These are phyloP conservation scores for Hydrozoanthus tunicans DNA, from an alignment of 64 coral and sea anemone species.

Conservation along the genomic window DNA sequence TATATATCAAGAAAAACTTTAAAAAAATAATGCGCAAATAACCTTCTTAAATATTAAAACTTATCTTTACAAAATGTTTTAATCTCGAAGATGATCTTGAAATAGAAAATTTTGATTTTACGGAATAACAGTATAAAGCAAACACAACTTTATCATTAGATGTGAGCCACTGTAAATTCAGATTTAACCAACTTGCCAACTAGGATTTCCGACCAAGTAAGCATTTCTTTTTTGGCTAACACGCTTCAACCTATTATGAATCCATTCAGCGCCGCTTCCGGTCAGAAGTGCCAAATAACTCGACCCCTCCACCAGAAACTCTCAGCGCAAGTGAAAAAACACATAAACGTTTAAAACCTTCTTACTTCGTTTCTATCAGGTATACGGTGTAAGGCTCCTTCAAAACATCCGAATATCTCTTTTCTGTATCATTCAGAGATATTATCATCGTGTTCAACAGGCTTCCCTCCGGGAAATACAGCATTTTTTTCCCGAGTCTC, in stretches of 20 bases:
- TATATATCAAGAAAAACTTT: too few relatives aligned
- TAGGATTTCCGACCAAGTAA: not conserved
- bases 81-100: too few relatives aligned
- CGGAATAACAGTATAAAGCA: too few relatives aligned
- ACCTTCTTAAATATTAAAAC: too few relatives aligned
- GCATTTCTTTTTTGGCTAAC: not conserved
- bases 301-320: not conserved
- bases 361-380: constrained; percentile 95
- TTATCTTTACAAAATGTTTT: too few relatives aligned
- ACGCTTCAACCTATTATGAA: not conserved
- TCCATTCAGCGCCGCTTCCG: constrained; percentile 4
- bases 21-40: too few relatives aligned
- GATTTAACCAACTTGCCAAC: not conserved
- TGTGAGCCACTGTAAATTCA: too few relatives aligned
- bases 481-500: constrained; percentile 36
- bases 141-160: too few relatives aligned
- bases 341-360: not conserved
- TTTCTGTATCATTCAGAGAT: constrained; percentile 92
- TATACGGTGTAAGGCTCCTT: constrained; percentile 98
- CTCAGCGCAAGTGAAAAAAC: not conserved
- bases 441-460: constrained; percentile 93
- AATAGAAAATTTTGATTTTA: too few relatives aligned
- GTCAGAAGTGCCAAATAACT: not conserved
- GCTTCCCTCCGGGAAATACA: constrained; percentile 95
- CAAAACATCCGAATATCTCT: constrained; percentile 79